A percentile compares a stretch with the other conserved stretches of the same genome.
Conservation (phyloP, 1,140 invertebrate species). For the Caenorhabditis inopinata region DNA sequence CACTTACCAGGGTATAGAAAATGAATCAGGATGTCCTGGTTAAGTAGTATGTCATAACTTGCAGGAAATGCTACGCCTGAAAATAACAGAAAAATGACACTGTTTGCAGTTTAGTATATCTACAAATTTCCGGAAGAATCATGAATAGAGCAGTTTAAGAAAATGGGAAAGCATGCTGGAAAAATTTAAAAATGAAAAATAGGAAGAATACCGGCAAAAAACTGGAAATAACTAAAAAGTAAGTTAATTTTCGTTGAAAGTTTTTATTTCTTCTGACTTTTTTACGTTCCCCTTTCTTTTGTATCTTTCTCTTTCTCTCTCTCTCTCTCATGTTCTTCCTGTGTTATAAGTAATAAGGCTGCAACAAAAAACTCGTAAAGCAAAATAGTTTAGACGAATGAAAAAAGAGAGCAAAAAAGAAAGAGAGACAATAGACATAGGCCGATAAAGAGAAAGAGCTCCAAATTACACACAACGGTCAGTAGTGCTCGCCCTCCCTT, state of each 20-base stretch:
- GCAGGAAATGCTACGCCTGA: background rate
- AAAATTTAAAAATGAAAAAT: too few relatives aligned
- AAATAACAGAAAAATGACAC: too few relatives aligned
- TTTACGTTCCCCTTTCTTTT: too few relatives aligned
- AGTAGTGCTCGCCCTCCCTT: background rate
- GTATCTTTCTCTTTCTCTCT: background rate
- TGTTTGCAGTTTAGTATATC: too few relatives aligned
- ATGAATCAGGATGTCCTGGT: background rate
- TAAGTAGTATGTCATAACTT: background rate
- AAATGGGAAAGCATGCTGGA: too few relatives aligned
- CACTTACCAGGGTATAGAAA: background rate
- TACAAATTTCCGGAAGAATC: too few relatives aligned
- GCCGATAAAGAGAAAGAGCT: conserved; percentile 8
- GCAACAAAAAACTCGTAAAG: conserved; percentile 7
- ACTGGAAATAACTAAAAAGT: background rate
- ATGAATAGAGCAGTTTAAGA: background rate
- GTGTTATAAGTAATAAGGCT: conserved; percentile 30
- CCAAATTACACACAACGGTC: conserved; percentile 18
- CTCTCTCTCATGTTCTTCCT: background rate
- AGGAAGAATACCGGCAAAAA: background rate
- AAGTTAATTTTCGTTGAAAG: conserved; percentile 35
- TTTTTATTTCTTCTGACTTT: conserved; percentile 32
- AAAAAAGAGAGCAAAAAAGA: background rate
- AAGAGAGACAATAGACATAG: conserved; percentile 23
- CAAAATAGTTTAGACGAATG: conserved; percentile 15